Base-by-base conservation (phyloP, 2,113 vertebrate species). In the Hassar affinis region DNA sequence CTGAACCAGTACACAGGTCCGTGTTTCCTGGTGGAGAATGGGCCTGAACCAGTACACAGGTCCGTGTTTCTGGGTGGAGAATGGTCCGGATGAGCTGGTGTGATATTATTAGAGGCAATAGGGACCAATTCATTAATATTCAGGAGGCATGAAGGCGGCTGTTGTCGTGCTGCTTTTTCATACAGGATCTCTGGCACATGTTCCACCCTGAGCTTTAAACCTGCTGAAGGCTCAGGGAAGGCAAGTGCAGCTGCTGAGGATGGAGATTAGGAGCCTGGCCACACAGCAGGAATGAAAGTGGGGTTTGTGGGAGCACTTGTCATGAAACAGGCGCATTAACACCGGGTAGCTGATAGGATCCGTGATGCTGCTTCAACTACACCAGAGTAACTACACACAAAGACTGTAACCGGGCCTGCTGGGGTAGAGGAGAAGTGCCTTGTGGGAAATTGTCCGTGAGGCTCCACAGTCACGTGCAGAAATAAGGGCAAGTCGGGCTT, bases 241-340 rank as follows among this genome's bases (percentile, higher is more conserved):
- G 35, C 30, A 62, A 56, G 38, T 14, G 69, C 14, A 30, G 47
- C 6, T 72, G n/a, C 25, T 27, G 49, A 45, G 64, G 45, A 56
- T 83, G 85, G 47, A 49, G 51, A 30, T 27, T 80, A 62, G 22
- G 33, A 84, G 62, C n/a, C 59, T 76, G 75, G 76, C 76, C 64
- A 61, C 38, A 52, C 72, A 87, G 71, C 49, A n/a, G 5, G 71
- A 71, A 78, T 84, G 80, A 69, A 66, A 66, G 80, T 80, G 35
- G 86, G 68, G 59, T 79, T 87, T 68, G 30, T 75, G 47, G 38
- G 82, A 83, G 66, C 68, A 68, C 78, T 57, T 74, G 81, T 88
- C 84, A 84, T 78, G 82, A 86, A 84, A 86, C 80, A 20, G 64
- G 33, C 33, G 33, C 64, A 86, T 38, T 22, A 57, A 69, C 35